These are phyloP conservation scores for Machimus rusticus DNA, from an alignment of 2,888 invertebrate genomes.

Conservation along the genomic window DNA sequence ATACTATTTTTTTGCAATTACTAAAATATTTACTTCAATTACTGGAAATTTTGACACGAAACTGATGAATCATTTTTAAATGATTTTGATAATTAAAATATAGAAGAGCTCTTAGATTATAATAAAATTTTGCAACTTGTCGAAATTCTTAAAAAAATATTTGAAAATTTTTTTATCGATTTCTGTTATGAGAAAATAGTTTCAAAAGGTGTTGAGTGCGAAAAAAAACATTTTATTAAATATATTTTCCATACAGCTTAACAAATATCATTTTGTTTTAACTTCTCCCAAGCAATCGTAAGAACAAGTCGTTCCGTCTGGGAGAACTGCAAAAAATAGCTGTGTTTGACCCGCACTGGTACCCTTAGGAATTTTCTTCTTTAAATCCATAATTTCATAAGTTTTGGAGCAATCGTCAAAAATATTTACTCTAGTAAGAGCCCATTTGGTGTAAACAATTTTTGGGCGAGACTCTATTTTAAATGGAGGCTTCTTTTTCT, in stretches of 20 bases:
- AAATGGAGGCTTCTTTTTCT: neutral
- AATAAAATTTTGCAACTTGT: neutral
- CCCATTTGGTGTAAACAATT: conserved; percentile 39
- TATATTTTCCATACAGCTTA: neutral
- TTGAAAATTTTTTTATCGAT: no score
- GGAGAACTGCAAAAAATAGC: conserved; percentile 43
- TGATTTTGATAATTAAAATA: neutral
- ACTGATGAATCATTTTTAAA: neutral
- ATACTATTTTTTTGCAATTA: neutral
- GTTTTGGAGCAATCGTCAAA: conserved; percentile 44
- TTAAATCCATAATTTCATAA: conserved; percentile 43
- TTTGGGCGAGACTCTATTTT: neutral
- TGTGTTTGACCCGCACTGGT: conserved; percentile 7
- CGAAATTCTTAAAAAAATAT: no score
- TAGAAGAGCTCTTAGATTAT: neutral
- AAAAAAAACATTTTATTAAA: neutral
- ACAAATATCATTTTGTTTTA: neutral
- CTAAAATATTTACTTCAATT: neutral
- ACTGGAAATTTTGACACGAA: neutral
- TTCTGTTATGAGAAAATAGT: neutral
- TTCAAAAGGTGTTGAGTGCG: neutral
- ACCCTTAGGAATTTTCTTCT: neutral
- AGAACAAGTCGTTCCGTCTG: conserved; percentile 43
- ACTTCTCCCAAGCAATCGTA: conserved; percentile 35
- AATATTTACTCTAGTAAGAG: conserved; percentile 41